Base-by-base conservation (phyloP, 1,140 invertebrate species). In the Saccostrea echinata region DNA sequence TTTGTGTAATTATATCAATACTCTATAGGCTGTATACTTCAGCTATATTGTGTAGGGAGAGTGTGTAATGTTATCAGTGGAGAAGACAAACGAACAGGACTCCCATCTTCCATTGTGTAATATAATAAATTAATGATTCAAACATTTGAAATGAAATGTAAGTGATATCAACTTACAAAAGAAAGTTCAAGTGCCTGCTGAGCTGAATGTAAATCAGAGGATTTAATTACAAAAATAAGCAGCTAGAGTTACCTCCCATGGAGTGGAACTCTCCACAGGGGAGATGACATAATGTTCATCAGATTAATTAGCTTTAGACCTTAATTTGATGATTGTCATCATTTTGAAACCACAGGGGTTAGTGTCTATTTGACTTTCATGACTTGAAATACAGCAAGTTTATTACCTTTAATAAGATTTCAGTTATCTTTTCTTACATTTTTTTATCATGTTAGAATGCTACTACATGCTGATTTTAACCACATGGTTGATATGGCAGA, bases 1-100 rank as follows among this genome's bases (percentile, higher is more conserved):
- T 83, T 52, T 83, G 35, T 52, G 81, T 83, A 83, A 83, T 83
- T 76, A 76, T 76, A 76, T 76, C 68, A 76, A 76, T 76, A 76
- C 68, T 76, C 68, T 16, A 51, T 83, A 51, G 51, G 18, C 35
- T n/a, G n/a, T 27, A 83, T 35, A n/a, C 51, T 53, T 6, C 35
- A 52, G 43, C 13, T n/a, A 83, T 51, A 83, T 83, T 51, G 51
- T 52, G 35, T n/a, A 52, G 81, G 51, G 81, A 43, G 81, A 51
- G 35, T 53, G 35, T 52, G 81, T 43, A 13, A 53, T 33, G 30
- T 16, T 76, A 76, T 76, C 57, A 30, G 68, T 30, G 68, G 27
- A 76, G 68, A 76, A 24, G 16, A 33, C 27, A 30, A 76, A 76
- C 16, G 24, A 33, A 71, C 30, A 33, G 24, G 16, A 6, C 68